Conservation (phyloP, 2,797 vertebrate genomes). For the Eulemur mongoz region DNA sequence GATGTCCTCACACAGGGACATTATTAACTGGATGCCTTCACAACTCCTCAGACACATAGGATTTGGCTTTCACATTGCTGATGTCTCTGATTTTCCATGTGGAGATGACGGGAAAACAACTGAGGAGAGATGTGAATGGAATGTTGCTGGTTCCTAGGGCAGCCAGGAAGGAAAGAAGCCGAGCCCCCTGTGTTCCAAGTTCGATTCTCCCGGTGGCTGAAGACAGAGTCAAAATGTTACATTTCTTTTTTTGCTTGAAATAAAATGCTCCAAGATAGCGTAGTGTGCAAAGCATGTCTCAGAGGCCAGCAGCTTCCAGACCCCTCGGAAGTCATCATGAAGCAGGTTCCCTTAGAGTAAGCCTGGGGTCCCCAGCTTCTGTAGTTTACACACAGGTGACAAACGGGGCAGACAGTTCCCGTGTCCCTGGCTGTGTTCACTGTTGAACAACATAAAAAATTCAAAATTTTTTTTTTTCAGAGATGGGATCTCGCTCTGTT, state of each 20-base stretch:
- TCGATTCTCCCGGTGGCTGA: not conserved
- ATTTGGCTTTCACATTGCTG: not conserved
- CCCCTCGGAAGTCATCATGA: not conserved
- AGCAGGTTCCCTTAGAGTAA: not conserved
- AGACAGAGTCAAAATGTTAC: not conserved
- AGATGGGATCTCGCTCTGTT: not conserved
- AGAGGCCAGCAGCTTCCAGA: not conserved
- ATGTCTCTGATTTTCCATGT: not conserved
- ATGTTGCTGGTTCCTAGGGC: not conserved
- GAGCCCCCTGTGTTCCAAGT: not conserved
- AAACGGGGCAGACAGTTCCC: not conserved
- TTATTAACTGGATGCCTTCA: not conserved
- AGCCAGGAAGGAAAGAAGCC: not conserved
- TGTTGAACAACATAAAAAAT: not conserved
- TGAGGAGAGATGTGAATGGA: not conserved
- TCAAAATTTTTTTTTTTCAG: not conserved
- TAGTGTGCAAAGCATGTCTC: not conserved
- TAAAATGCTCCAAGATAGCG: not conserved
- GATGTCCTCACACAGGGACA: not conserved
- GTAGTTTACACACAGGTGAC: not conserved
- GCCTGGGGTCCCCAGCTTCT: not conserved
- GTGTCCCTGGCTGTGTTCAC: not conserved
- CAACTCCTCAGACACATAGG: not conserved
- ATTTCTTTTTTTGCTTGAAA: constrained; percentile 3
- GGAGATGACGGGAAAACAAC: not conserved